A percentile compares a stretch with the other conserved stretches of the same genome.
These are phyloP conservation scores for Pleuronectes platessa DNA, from an alignment of 2,113 vertebrate genomes.

Conservation along the genomic window DNA sequence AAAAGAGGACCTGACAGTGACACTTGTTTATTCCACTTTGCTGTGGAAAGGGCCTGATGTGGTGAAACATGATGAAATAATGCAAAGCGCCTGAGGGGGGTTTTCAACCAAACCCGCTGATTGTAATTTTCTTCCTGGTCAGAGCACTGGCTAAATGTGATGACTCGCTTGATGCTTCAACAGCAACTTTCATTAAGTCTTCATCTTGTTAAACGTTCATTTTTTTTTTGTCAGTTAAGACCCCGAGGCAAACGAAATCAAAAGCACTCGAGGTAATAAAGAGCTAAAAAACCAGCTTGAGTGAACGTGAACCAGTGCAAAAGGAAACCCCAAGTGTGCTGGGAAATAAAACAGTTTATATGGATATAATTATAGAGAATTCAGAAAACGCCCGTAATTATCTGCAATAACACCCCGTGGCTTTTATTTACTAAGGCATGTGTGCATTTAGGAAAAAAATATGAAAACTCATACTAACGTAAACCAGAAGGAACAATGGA, in stretches of 20 bases:
- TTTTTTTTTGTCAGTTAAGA: constrained; percentile 19
- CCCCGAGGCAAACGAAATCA: constrained; percentile 16
- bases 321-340: constrained; percentile 37
- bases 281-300: constrained; percentile 23
- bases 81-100: not conserved
- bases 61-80: constrained; percentile 20
- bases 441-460: constrained; percentile 27
- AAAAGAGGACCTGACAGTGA: constrained; percentile 12
- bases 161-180: constrained; percentile 48
- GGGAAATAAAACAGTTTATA: constrained; percentile 36
- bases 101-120: constrained; percentile 2
- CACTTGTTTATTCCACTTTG: constrained; percentile 23
- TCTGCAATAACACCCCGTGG: constrained; percentile 6
- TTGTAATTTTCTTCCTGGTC: constrained; percentile 20
- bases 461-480: not conserved
- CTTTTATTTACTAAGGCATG: constrained; percentile 18
- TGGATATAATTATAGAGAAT: constrained; percentile 40
- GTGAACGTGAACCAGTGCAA: constrained; percentile 19
- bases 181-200: constrained; percentile 25
- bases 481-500: constrained; percentile 32
- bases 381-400: constrained; percentile 17
- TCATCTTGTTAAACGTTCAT: constrained; percentile 10
- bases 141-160: constrained; percentile 21
- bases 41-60: constrained; percentile 7
- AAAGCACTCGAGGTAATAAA: constrained; percentile 37